Evolutionary conservation across 2,113 vertebrate genomes (phyloP), one percentile per base, ranked within the genome.

Genomic region (Albula glossodonta): DNA sequence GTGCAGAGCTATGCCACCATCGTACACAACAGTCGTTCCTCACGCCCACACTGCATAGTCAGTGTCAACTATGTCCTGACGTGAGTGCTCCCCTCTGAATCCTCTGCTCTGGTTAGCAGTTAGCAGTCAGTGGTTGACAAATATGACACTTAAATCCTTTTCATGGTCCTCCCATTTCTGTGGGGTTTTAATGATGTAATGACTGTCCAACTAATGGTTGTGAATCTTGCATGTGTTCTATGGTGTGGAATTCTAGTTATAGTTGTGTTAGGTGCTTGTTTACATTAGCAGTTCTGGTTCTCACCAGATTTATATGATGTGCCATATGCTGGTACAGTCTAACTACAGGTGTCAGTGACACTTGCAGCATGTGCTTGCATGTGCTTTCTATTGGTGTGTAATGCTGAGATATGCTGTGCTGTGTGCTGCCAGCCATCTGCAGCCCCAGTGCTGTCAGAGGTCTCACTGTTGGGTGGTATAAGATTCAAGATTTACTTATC

Each of bases 31-130:
- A 99, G 96, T 92, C 97, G 97, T 60, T 98, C 98, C 0, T 99
- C 98, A 86, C 94, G 97, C 87, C 98, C 97, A 86, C 97, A 99
- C 96, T 99, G 98, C 93, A 97, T 99, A 88, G 98, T 99, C 95
- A 98, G 98, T 88, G 97, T 99, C 92, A 99, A 99, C 96, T 98
- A 98, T 90, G 98, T 98, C 86, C 97, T 99, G 90, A 98, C 97
- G 98, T 99, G 96, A 98, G 98, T 97, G 91, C 31, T 22, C 22
- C 13, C 70, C 2, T 4, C 79, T 0, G 2, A 60, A 25, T 12
- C 48, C 41, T 31, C 66, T 74, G 66, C n/a, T 2, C 6, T 74
- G 66, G 25, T 74, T 31, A 2, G n/a, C 8, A 25, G 7, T 19
- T 2, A 22, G n/a, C 8, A 31, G n/a, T n/a, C n/a, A n/a, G n/a